Conservation (phyloP, 1,140 invertebrate species). For the Portunus trituberculatus region DNA sequence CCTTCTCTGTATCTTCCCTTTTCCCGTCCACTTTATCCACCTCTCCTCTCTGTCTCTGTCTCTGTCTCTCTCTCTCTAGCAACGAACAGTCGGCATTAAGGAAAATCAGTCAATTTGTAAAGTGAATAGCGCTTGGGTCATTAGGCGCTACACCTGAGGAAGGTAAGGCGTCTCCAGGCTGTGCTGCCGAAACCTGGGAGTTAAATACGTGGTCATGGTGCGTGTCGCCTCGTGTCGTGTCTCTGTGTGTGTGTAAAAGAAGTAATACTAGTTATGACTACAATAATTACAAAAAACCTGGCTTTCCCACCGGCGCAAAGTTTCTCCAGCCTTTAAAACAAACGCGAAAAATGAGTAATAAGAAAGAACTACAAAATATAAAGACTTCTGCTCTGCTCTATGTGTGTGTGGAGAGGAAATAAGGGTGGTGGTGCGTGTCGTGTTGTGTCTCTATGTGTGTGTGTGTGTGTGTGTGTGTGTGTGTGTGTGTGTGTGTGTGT, state of each 20-base stretch:
- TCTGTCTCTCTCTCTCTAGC: not conserved
- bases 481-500: not conserved
- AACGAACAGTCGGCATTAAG: not conserved
- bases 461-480: too few relatives aligned
- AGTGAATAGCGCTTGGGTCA: not conserved
- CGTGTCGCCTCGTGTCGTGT: not conserved
- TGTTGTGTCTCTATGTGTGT: too few relatives aligned
- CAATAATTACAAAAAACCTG: not conserved
- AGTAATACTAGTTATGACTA: not conserved
- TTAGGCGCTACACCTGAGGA: not conserved
- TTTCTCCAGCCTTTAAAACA: too few relatives aligned
- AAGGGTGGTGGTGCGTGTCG: too few relatives aligned
- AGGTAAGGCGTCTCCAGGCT: not conserved
- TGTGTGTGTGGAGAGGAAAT: not conserved
- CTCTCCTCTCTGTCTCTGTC: not conserved
- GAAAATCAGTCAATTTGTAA: not conserved
- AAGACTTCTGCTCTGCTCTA: not conserved
- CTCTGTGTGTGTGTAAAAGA: slow-evolving; percentile 32
- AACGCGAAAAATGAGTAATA: not conserved
- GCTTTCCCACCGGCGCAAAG: not conserved
- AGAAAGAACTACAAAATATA: not conserved
- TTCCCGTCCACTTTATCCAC: too few relatives aligned
- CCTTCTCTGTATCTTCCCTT: not conserved
- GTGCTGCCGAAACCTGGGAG: not conserved
- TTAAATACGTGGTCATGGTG: not conserved